Conservation (phyloP, 2,797 vertebrate species). For the Buphagus erythrorhynchus region DNA sequence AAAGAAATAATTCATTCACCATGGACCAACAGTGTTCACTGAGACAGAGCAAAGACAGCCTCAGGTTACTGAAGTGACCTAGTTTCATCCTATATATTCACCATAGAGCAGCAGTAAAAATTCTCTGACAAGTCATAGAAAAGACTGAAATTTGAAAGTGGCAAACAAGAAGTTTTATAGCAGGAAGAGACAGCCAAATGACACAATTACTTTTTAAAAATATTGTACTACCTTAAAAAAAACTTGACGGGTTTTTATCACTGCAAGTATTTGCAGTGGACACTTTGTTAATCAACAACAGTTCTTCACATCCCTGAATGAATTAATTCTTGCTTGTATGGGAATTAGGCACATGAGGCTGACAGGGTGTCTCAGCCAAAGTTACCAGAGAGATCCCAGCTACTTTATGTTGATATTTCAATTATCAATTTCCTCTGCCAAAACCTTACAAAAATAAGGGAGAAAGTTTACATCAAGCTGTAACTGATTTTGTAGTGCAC, state of each 20-base stretch:
- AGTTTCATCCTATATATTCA: slow-evolving; percentile 57
- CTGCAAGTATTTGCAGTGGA: not conserved
- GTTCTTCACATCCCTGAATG: not conserved
- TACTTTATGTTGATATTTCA: not conserved
- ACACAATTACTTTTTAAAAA: rapidly evolving
- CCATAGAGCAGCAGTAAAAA: slow-evolving; percentile 30
- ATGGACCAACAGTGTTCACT: slow-evolving; percentile 49
- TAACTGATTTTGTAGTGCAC: not conserved
- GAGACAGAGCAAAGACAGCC: slow-evolving; percentile 68
- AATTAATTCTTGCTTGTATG: not conserved
- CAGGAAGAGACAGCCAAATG: not conserved
- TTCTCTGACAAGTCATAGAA: slow-evolving; percentile 31
- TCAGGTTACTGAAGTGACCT: slow-evolving; percentile 66
- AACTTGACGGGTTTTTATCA: not conserved
- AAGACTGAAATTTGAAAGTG: slow-evolving; percentile 17
- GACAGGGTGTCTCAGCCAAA: not conserved
- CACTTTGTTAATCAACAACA: not conserved
- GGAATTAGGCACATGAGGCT: not conserved
- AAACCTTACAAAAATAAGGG: not conserved
- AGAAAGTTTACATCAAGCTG: not conserved
- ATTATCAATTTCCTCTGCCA: not conserved
- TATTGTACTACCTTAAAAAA: not conserved
- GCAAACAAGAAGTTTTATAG: not conserved
- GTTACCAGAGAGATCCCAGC: not conserved
- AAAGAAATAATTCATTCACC: slow-evolving; percentile 66